Evolutionary conservation across 2,797 vertebrate genomes (phyloP).

Genomic region (Chiloscyllium punctatum): DNA sequence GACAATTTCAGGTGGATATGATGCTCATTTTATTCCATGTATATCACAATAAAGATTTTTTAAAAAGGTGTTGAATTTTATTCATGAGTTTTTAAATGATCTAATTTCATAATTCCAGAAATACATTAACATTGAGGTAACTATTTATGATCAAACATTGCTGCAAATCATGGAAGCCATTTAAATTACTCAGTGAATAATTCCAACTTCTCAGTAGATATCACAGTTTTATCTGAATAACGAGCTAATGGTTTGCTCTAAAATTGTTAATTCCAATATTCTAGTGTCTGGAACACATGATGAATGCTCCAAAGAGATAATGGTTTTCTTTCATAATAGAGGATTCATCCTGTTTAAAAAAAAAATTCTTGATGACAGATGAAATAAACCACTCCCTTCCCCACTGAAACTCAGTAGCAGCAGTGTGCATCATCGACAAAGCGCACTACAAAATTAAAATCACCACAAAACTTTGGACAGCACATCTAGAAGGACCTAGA

Average conservation of each 20-base stretch:
- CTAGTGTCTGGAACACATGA: neutral
- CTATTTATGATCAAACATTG: neutral
- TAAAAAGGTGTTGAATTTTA: neutral
- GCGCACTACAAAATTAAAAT: no score
- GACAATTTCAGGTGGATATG: neutral
- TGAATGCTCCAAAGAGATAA: neutral
- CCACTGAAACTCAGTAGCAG: no score
- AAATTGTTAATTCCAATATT: neutral
- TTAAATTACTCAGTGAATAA: neutral
- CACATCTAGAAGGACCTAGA: no score
- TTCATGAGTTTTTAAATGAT: constrained; percentile 10
- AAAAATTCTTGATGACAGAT: neutral
- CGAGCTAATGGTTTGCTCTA: neutral
- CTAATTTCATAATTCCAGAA: neutral
- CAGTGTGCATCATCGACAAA: no score
- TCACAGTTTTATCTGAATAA: neutral
- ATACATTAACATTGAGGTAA: neutral
- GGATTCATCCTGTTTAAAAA: neutral
- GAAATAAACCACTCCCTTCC: no score
- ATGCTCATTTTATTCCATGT: neutral
- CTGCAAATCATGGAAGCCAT: neutral
- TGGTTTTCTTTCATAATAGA: neutral
- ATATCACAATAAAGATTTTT: neutral
- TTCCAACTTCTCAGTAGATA: neutral
- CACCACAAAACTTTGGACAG: no score